Evolutionary conservation across 2,113 vertebrate genomes (phyloP), one percentile per base, ranked within the genome.

Genomic region (Damaliscus lunatus): DNA sequence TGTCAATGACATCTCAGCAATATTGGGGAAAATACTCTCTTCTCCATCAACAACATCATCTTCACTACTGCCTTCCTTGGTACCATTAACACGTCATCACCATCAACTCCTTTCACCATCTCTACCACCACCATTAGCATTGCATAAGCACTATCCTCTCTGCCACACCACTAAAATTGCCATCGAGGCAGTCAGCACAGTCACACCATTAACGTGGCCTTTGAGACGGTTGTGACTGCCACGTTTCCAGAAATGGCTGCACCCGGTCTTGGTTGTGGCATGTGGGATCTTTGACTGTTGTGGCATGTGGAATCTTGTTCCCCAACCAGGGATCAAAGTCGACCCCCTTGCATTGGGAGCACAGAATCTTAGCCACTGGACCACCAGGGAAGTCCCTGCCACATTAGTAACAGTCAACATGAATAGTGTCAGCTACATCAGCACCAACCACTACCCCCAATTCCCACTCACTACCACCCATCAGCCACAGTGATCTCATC

Each of bases 81-180:
- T 27, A 8, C 31, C 25, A 23, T n/a, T 60, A 29, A 6, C 27
- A 31, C 2, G 10, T 50, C 82, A 46, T 16, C 59, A 21, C 15
- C 55, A 16, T 7, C 67, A 62, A 3, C 23, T 10, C 13, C 43
- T 3, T n/a, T 31, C 52, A 19, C 25, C 74, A 16, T 43, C 25
- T 62, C 29, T 2, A 36, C 23, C 31, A 55, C 52, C 27, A 14
- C 19, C 36, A 43, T 62, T 29, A 48, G 4, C 17, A 33, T 10
- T 29, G 7, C 53, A 29, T 21, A 17, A 60, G 33, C 23, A 60
- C 9, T 2, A 8, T 13, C 89, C n/a, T 21, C 14, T 25, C 50
- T 3, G 10, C 33, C 25, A 14, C 6, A 25, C 50, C 60, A 57
- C 3, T 12, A 29, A 25, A 33, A 60, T 27, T 0, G 0, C 29